A percentile compares a stretch with the other conserved stretches of the same genome.
Conservation (phyloP, 2,797 vertebrate genomes). For the Alfaro cultratus region DNA sequence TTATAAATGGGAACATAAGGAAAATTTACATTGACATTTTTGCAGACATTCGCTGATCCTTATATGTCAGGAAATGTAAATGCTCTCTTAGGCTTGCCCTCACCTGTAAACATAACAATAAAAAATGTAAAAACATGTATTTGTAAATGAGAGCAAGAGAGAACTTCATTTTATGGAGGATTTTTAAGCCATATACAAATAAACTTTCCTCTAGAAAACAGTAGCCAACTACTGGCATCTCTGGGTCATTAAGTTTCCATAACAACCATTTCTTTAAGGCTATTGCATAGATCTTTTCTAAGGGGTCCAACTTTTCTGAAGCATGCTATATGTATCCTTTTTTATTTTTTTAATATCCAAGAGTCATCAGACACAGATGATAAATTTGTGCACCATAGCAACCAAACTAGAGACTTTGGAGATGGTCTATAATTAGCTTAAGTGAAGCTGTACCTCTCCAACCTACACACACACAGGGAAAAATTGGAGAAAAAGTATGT, state of each 20-base stretch:
- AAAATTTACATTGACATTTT: not conserved
- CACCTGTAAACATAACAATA: not conserved
- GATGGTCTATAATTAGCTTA: slow-evolving; percentile 70
- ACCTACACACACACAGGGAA: slow-evolving; percentile 51
- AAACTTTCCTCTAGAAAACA: not conserved
- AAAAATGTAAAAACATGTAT: not conserved
- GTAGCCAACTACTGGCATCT: not conserved
- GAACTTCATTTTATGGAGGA: not conserved
- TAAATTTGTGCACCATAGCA: slow-evolving; percentile 66
- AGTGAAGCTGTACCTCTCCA: slow-evolving; percentile 62
- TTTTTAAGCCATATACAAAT: not conserved
- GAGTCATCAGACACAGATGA: slow-evolving; percentile 25
- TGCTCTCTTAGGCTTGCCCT: not conserved
- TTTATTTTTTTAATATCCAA: not conserved
- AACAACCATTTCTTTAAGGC: not conserved
- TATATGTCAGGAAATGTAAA: not conserved
- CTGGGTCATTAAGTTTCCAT: not conserved
- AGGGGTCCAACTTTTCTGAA: not conserved
- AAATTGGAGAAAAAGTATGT: slow-evolving; percentile 39
- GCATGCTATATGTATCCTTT: not conserved
- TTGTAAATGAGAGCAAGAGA: not conserved
- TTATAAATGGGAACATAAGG: not conserved
- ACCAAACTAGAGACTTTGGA: slow-evolving; percentile 55
- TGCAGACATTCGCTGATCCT: not conserved
- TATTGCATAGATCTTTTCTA: not conserved